phyloP scores from a whole-genome alignment of 2,888 invertebrate species.

The Rhagophthalmus giganteus region DNA sequence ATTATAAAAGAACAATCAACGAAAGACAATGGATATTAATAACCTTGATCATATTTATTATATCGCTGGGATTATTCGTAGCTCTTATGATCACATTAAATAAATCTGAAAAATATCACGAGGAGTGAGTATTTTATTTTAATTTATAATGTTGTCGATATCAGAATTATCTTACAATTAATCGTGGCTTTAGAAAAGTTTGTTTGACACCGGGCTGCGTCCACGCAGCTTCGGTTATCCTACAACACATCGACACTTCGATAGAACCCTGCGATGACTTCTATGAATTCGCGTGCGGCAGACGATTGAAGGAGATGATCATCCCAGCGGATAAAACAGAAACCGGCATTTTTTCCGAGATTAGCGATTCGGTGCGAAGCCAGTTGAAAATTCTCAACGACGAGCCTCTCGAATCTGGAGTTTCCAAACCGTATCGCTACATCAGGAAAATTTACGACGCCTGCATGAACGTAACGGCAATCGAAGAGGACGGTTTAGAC shows the following conservation, averaged over 20 bases:
- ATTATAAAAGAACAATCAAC: too few relatives aligned
- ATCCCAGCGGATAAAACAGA: constrained; percentile 83
- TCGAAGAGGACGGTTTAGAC: constrained; percentile 75
- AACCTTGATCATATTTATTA: too few relatives aligned
- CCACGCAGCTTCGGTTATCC: constrained; percentile 73
- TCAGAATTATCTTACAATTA: too few relatives aligned
- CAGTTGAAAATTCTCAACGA: constrained; percentile 72
- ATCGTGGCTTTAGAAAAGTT: too few relatives aligned
- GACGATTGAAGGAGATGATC: constrained; percentile 69
- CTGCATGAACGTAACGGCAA: constrained; percentile 84
- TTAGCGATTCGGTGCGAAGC: constrained; percentile 73
- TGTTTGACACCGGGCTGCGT: constrained; percentile 80
- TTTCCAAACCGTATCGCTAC: constrained; percentile 72
- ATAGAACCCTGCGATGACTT: constrained; percentile 83
- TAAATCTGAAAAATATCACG: too few relatives aligned
- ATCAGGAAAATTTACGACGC: constrained; percentile 84
- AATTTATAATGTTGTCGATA: too few relatives aligned
- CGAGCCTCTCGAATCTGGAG: constrained; percentile 63
- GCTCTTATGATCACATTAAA: too few relatives aligned
- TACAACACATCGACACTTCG: constrained; percentile 69
- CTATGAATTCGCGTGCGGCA: constrained; percentile 78
- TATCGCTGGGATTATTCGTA: too few relatives aligned
- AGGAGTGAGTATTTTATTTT: too few relatives aligned
- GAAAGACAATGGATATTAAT: too few relatives aligned
- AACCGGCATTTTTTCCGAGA: constrained; percentile 74